These are phyloP conservation scores for Martes flavigula DNA, from an alignment of 2,797 vertebrate species.

Conservation along the genomic window DNA sequence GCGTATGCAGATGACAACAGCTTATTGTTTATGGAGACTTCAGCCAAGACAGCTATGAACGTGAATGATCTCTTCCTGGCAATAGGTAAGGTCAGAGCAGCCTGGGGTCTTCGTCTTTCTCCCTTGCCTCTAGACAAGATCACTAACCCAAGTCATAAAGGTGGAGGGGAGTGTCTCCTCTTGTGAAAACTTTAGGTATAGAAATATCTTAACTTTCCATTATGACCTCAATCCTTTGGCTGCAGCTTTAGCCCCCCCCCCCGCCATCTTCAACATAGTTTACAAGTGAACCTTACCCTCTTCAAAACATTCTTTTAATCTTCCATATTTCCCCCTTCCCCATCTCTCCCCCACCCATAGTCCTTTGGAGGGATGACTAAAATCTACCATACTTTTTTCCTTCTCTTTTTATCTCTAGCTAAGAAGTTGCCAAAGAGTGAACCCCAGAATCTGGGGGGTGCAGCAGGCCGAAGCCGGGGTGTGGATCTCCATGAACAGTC, in stretches of 20 bases:
- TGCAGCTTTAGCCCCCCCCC: not conserved
- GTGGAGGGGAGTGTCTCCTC: not conserved
- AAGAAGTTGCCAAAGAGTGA: conserved; percentile 90
- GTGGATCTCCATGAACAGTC: conserved; percentile 89
- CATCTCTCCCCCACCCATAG: not conserved
- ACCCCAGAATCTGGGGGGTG: conserved; percentile 84
- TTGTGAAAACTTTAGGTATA: not conserved
- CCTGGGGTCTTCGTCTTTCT: not conserved
- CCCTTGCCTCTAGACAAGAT: not conserved
- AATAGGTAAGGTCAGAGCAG: conserved; percentile 85
- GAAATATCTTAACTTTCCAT: conserved; percentile 30
- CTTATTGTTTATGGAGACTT: conserved; percentile 90
- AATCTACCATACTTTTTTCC: conserved; percentile 37
- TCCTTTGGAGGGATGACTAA: not conserved
- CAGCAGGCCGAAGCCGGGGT: conserved; percentile 82
- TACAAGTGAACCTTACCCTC: not conserved
- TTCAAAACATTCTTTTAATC: conserved; percentile 22
- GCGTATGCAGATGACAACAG: conserved; percentile 90
- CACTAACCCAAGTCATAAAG: not conserved
- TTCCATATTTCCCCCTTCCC: not conserved
- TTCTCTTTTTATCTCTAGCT: conserved; percentile 79
- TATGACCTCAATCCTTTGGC: not conserved
- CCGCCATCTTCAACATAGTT: not conserved
- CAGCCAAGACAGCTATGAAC: conserved; percentile 90
- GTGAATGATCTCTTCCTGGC: conserved; percentile 89